These are phyloP conservation scores for Lepidotrigona ventralis DNA, from an alignment of 1,140 invertebrate genomes.

Conservation along the genomic window DNA sequence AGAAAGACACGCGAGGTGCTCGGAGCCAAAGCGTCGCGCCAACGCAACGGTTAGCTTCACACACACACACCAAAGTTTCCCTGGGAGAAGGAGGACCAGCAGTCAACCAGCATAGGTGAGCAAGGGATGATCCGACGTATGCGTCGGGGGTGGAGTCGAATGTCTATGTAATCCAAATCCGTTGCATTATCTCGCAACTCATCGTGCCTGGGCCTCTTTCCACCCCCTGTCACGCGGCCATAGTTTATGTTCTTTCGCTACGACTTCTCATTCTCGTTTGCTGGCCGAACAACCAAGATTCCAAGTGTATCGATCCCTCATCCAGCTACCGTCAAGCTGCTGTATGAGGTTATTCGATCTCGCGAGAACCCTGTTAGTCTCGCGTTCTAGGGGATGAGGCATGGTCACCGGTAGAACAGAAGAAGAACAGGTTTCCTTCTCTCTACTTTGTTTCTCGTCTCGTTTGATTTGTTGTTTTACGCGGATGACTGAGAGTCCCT, in stretches of 20 bases:
- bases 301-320: conserved; percentile 14
- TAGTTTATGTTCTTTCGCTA: conserved; percentile 33
- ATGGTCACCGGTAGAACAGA: background rate
- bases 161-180: conserved; percentile 10
- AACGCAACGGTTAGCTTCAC: conserved; percentile 15
- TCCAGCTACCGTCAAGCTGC: background rate
- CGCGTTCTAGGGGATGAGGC: background rate
- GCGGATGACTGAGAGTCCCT: no score
- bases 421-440: background rate
- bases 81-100: background rate
- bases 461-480: background rate
- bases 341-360: conserved; percentile 20
- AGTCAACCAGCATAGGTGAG: background rate
- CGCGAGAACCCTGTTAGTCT: conserved; percentile 14
- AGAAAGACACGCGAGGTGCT: background rate
- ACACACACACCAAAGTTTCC: no score
- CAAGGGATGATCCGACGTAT: conserved; percentile 10
- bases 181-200: conserved; percentile 23
- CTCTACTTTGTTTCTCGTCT: background rate
- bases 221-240: background rate
- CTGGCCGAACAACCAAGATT: conserved; percentile 15
- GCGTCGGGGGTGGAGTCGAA: background rate
- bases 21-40: conserved; percentile 38
- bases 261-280: conserved; percentile 20
- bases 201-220: background rate